A percentile compares a stretch with the other conserved stretches of the same genome.
Evolutionary conservation across 1,140 invertebrate genomes (phyloP).

Genomic region (Drosophila subobscura): DNA sequence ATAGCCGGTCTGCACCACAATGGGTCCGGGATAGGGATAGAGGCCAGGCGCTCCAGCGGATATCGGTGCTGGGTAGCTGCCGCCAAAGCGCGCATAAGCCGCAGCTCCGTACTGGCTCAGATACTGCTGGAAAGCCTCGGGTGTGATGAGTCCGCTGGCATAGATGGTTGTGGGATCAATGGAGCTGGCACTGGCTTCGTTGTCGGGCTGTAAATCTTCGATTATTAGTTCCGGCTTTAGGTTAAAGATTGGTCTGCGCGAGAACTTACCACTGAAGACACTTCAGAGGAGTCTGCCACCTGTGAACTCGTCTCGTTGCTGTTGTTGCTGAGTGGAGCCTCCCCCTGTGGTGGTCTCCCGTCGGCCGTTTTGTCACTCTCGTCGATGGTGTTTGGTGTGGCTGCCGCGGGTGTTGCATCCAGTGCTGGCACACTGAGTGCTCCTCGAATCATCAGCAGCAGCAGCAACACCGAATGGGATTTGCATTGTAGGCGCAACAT

Average conservation of each 20-base stretch:
- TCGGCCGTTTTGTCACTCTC: slow-evolving; percentile 62
- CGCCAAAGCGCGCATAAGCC: slow-evolving; percentile 50
- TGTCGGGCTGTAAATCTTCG: slow-evolving; percentile 42
- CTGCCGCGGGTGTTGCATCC: slow-evolving; percentile 37
- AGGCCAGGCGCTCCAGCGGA: slow-evolving; percentile 48
- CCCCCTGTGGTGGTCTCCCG: neutral
- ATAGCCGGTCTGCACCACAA: slow-evolving; percentile 83
- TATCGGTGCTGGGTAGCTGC: slow-evolving; percentile 55
- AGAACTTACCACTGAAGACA: slow-evolving; percentile 40
- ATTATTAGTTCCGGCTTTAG: neutral
- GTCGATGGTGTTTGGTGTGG: slow-evolving; percentile 48
- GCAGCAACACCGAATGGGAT: slow-evolving; percentile 25
- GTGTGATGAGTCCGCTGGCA: slow-evolving; percentile 62
- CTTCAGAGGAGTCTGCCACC: slow-evolving; percentile 16
- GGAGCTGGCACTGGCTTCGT: slow-evolving; percentile 57
- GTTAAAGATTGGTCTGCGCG: no score
- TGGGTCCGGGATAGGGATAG: slow-evolving; percentile 65
- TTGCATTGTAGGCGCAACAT: slow-evolving; percentile 20
- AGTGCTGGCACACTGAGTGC: slow-evolving; percentile 46
- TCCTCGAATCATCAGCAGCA: slow-evolving; percentile 27
- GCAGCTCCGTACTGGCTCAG: slow-evolving; percentile 72
- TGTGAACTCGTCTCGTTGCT: slow-evolving; percentile 29
- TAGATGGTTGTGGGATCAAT: slow-evolving; percentile 72
- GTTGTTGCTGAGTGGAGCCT: slow-evolving; percentile 1
- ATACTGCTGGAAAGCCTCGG: slow-evolving; percentile 81